phyloP scores from a whole-genome alignment of 2,113 vertebrate species.

The Felis chaus region DNA sequence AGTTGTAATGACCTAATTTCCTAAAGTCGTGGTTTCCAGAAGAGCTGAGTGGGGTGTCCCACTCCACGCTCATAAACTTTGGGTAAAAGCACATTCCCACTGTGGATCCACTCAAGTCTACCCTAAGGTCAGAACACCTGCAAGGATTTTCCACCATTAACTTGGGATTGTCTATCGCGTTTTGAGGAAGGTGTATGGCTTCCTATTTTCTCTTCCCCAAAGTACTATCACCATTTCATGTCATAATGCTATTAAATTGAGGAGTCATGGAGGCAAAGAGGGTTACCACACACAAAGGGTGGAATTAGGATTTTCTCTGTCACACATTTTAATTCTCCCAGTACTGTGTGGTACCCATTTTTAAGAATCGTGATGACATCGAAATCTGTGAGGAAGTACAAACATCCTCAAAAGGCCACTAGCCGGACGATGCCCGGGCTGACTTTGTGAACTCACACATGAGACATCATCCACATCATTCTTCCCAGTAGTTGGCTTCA shows the following conservation, averaged over 20 bases:
- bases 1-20: not conserved
- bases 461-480: accelerated
- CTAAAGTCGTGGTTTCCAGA: not conserved
- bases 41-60: not conserved
- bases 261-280: accelerated
- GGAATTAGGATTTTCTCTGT: not conserved
- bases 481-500: not conserved
- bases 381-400: no score
- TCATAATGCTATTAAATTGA: not conserved
- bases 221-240: not conserved
- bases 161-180: no score
- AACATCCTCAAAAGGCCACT: no score
- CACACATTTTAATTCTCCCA: not conserved
- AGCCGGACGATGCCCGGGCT: no score
- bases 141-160: not conserved
- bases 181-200: not conserved
- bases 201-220: not conserved
- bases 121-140: not conserved
- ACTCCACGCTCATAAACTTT: no score
- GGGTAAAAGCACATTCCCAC: not conserved
- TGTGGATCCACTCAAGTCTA: not conserved
- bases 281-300: accelerated
- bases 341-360: not conserved
- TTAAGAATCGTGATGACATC: not conserved
- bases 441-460: accelerated